Conservation (phyloP, 2,888 invertebrate species). For the Azorinus chamasolen region DNA sequence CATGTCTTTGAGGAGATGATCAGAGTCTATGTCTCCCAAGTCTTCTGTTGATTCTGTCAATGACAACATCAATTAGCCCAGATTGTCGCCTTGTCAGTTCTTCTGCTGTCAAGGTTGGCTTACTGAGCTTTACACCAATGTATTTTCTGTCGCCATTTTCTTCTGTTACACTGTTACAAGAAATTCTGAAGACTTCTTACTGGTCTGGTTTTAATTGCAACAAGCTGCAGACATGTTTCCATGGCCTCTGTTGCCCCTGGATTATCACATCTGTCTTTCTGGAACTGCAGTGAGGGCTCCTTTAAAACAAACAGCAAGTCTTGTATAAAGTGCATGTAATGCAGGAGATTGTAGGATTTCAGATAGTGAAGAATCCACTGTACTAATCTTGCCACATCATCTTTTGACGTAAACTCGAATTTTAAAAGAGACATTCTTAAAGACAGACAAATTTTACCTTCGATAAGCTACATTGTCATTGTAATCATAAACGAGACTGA, state of each 20-base stretch:
- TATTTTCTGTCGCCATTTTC: slow-evolving; percentile 29
- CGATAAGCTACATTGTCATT: too few relatives aligned
- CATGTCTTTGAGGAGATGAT: slow-evolving; percentile 41
- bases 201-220: slow-evolving; percentile 31
- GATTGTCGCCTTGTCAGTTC: slow-evolving; percentile 23
- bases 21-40: slow-evolving; percentile 45
- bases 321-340: slow-evolving; percentile 53
- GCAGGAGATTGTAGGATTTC: slow-evolving; percentile 32
- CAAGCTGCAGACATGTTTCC: slow-evolving; percentile 43
- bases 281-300: slow-evolving; percentile 47
- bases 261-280: slow-evolving; percentile 39
- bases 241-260: slow-evolving; percentile 42
- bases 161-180: slow-evolving; percentile 26
- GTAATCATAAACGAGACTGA: too few relatives aligned
- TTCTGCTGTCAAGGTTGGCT: slow-evolving; percentile 23
- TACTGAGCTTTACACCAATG: slow-evolving; percentile 21
- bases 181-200: slow-evolving; percentile 32
- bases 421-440: too few relatives aligned
- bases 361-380: slow-evolving; percentile 42
- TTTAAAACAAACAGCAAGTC: slow-evolving; percentile 42
- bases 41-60: slow-evolving; percentile 42
- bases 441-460: too few relatives aligned
- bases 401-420: too few relatives aligned
- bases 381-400: slow-evolving; percentile 31
- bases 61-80: slow-evolving; percentile 32